A percentile compares a stretch with the other conserved stretches of the same genome.
Conservation (phyloP, 1,140 invertebrate genomes). For the Trichonephila inaurata region DNA sequence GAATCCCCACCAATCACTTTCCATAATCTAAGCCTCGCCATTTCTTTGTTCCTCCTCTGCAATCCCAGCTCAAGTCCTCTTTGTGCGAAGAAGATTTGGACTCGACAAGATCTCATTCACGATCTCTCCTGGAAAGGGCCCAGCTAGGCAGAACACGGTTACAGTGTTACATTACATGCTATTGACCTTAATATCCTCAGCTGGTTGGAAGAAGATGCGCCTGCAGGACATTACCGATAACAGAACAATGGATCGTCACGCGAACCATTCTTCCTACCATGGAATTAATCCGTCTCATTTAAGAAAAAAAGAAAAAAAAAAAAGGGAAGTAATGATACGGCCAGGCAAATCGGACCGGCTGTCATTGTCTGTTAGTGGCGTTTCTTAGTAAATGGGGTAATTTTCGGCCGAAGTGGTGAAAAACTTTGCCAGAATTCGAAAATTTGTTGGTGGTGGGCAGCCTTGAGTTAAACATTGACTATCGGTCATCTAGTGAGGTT, state of each 20-base stretch:
- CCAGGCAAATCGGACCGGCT: neutral
- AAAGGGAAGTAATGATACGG: conserved; percentile 8
- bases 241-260: conserved; percentile 42
- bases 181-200: conserved; percentile 65
- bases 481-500: conserved; percentile 1
- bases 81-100: neutral
- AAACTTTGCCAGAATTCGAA: neutral
- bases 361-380: neutral
- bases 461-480: neutral
- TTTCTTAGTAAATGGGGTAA: neutral
- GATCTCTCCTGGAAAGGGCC: neutral
- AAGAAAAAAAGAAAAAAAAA: neutral
- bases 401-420: neutral
- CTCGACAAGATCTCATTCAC: neutral
- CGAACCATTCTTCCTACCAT: conserved; percentile 28
- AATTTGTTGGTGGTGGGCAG: neutral
- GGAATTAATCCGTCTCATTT: conserved; percentile 47
- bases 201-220: conserved; percentile 30
- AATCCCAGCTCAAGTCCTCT: neutral
- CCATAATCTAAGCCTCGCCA: neutral
- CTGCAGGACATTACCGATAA: conserved; percentile 41
- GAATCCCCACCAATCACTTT: neutral
- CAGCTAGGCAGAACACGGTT: neutral
- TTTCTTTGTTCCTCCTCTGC: neutral
- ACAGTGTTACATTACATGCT: conserved; percentile 57